phyloP scores from a whole-genome alignment of 64 coral and sea anemone genomes.

The Pachyseris speciosa region DNA sequence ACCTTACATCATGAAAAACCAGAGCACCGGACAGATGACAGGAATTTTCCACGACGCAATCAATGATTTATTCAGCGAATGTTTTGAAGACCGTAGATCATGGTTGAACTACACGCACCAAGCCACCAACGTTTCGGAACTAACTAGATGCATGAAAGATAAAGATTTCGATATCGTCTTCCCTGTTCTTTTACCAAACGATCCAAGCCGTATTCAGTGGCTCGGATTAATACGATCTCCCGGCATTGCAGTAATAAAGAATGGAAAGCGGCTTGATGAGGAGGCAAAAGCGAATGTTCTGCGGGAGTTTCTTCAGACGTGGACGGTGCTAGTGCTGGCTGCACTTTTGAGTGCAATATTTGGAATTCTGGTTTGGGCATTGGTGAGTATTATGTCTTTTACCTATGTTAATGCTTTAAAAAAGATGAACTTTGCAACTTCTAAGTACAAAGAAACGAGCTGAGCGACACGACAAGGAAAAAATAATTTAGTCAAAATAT shows the following conservation, averaged over 20 bases:
- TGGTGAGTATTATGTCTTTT: conserved; percentile 41
- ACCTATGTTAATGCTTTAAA: no score
- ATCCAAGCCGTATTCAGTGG: not conserved
- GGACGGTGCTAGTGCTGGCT: not conserved
- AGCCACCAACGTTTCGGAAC: not conserved
- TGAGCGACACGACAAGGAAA: no score
- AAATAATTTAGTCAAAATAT: no score
- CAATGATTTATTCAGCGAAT: not conserved
- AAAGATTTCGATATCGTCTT: not conserved
- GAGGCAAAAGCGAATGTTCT: conserved; percentile 9
- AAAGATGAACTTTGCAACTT: no score
- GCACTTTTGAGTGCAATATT: conserved; percentile 22
- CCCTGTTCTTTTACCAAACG: not conserved
- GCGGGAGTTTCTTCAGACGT: not conserved
- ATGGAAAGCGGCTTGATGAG: not conserved
- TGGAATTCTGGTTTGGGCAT: conserved; percentile 23
- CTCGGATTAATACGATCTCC: not conserved
- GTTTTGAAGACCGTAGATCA: not conserved
- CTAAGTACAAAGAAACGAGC: no score
- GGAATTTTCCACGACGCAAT: not conserved
- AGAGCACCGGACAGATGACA: not conserved
- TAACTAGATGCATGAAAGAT: not conserved
- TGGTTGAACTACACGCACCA: not conserved
- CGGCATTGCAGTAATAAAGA: conserved; percentile 17
- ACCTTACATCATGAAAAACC: not conserved